Conservation (phyloP, 2,797 vertebrate species). For the Bufotes viridis region DNA sequence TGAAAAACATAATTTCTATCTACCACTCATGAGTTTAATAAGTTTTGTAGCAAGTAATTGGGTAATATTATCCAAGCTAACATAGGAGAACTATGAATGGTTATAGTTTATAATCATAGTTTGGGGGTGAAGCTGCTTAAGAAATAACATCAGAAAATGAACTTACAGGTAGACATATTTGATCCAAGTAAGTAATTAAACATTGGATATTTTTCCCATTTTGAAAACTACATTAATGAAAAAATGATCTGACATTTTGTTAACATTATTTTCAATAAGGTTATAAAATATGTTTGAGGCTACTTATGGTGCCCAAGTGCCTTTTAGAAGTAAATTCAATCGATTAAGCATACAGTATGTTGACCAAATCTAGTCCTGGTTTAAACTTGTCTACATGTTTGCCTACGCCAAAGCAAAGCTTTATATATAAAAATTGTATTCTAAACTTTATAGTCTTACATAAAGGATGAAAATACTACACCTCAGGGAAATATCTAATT, state of each 20-base stretch:
- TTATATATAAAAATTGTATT: background rate
- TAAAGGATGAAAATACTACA: background rate
- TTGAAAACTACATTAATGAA: background rate
- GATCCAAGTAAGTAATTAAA: background rate
- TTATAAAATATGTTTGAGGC: background rate
- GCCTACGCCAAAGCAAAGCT: background rate
- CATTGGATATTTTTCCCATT: background rate
- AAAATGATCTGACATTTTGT: background rate
- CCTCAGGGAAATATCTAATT: constrained; percentile 1
- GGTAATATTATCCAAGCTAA: background rate
- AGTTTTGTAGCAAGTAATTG: background rate
- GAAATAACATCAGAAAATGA: background rate
- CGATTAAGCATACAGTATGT: no score
- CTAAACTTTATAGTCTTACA: background rate
- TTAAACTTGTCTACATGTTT: background rate
- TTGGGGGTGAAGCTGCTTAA: background rate
- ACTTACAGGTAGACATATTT: background rate
- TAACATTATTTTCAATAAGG: background rate
- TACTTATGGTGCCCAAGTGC: background rate
- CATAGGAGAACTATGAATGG: background rate
- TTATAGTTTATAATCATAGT: background rate
- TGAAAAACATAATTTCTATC: no score
- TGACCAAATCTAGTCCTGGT: background rate
- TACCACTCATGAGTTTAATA: no score
- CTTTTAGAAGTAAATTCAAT: background rate